Conservation (phyloP, 2,888 invertebrate species). For the Auanema freiburgensis region DNA sequence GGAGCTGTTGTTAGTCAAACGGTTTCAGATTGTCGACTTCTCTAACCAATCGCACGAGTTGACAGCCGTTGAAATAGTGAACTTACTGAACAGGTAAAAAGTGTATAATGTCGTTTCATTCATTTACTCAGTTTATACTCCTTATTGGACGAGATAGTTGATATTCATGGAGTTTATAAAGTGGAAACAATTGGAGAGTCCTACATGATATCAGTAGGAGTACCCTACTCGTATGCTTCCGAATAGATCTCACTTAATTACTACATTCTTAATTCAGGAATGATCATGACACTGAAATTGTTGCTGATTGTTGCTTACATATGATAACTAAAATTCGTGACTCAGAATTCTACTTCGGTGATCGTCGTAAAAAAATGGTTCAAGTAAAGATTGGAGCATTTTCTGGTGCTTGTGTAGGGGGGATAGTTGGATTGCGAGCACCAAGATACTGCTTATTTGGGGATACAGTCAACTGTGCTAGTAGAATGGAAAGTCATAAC, state of each 20-base stretch:
- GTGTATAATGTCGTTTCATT: background rate
- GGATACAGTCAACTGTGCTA: slow-evolving; percentile 53
- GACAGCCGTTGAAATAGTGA: slow-evolving; percentile 94
- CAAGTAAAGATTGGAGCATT: slow-evolving; percentile 36
- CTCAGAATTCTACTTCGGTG: slow-evolving; percentile 28
- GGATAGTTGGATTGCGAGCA: slow-evolving; percentile 47
- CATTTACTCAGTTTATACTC: slow-evolving; percentile 36
- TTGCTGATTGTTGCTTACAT: slow-evolving; percentile 49
- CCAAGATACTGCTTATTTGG: slow-evolving; percentile 56
- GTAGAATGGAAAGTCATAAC: slow-evolving; percentile 51
- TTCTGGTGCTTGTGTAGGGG: slow-evolving; percentile 49
- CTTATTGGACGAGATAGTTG: slow-evolving; percentile 86
- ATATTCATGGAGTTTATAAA: slow-evolving; percentile 82
- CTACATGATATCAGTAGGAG: slow-evolving; percentile 53
- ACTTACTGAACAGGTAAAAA: slow-evolving; percentile 83
- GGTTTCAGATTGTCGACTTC: slow-evolving; percentile 69
- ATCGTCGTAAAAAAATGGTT: slow-evolving; percentile 23
- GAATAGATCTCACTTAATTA: background rate
- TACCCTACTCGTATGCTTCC: slow-evolving; percentile 31
- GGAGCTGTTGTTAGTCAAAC: background rate
- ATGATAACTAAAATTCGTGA: slow-evolving; percentile 37
- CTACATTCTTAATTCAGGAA: slow-evolving; percentile 22
- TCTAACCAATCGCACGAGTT: slow-evolving; percentile 93
- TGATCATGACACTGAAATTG: slow-evolving; percentile 42
- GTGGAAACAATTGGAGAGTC: slow-evolving; percentile 54